These are phyloP conservation scores for Urocynchramus pylzowi DNA, from an alignment of 2,113 vertebrate species.

Conservation along the genomic window DNA sequence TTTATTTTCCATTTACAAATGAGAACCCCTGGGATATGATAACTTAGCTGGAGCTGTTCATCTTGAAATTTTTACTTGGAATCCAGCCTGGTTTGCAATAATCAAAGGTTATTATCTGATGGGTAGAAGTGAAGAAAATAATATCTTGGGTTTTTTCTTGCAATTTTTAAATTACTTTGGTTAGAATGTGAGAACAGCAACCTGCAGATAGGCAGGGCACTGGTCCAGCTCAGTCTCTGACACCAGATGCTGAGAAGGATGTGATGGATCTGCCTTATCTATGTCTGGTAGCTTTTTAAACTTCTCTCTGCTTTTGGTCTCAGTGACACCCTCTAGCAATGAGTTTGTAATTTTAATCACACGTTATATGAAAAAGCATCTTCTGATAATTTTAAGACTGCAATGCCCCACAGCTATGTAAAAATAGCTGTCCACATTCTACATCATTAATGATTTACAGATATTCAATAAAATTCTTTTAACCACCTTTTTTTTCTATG, in stretches of 20 bases:
- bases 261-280: background rate
- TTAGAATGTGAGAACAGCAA: background rate
- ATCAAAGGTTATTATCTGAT: background rate
- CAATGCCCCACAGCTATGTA: background rate
- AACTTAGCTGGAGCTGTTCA: background rate
- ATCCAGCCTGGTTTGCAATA: background rate
- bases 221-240: background rate
- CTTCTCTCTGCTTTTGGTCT: background rate
- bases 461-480: background rate
- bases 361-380: background rate
- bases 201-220: accelerated
- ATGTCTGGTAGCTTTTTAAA: background rate
- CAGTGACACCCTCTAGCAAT: background rate
- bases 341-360: background rate
- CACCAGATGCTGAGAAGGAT: background rate
- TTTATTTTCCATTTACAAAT: conserved; percentile 1
- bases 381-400: background rate
- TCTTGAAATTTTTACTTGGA: conserved; percentile 3
- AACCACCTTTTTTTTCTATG: background rate
- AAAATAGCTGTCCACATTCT: background rate
- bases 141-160: background rate
- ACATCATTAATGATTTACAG: background rate
- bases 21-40: background rate
- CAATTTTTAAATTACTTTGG: background rate
- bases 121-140: background rate